Base-by-base conservation (phyloP, 2,888 invertebrate species). In the Leptinotarsa rubiginosa region DNA sequence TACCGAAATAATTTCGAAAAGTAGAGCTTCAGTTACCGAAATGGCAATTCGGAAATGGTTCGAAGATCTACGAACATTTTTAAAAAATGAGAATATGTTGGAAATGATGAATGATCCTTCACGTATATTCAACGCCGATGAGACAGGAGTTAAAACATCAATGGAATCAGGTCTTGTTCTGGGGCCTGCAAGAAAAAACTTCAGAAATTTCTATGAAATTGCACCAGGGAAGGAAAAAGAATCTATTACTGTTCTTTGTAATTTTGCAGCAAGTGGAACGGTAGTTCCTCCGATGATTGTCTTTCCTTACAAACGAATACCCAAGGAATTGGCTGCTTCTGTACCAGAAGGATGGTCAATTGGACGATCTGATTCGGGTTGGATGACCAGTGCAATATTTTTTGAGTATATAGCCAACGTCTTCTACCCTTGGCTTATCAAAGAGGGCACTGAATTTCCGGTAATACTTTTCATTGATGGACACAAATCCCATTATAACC, bases 1-100 rank as follows among this genome's bases (percentile, higher is more conserved):
- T 70, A 70, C 81, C 10, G 81, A 83, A 76, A 72, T 81, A 1
- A 77, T 84, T 62, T 82, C 82, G 2, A 82, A 80, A 59, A 76
- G 77, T 22, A 69, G 82, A 69, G 82, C 81, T 49, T 68, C 76
- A n/a, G 77, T 79, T n/a, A 77, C 77, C 0, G 77, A 77, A 75
- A 67, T 50, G 31, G 50, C 22, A 3, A 75, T 79, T 56, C 64
- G 77, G 22, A 31, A 65, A 22, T 77, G 76, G 76, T 78, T 79
- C 76, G 10, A 47, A 10, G 76, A 78, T 16, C 47, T 79, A 2
- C 13, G 47, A 62, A 47, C 69, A 1, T 73, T 54, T 71, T 22
- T 41, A 49, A 50, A 50, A 20, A 25, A 71, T 13, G 75, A 77
- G 54, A 66, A 75, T 72, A 13, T 56, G 7, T 1, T 54, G 22